phyloP scores from a whole-genome alignment of 2,113 vertebrate species.

The Cariama cristata region DNA sequence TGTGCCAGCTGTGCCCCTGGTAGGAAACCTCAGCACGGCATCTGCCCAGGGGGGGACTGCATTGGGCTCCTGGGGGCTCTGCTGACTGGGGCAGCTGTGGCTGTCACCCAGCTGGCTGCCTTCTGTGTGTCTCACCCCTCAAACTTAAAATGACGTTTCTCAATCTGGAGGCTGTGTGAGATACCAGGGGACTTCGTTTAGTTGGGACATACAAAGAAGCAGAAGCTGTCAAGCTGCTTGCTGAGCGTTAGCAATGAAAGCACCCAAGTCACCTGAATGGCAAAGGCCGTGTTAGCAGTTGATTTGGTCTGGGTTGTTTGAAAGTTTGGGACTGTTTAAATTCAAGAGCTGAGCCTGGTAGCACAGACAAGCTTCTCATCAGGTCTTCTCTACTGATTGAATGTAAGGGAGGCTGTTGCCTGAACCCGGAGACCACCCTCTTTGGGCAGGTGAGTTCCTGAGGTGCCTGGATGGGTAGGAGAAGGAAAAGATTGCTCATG shows the following conservation, averaged over 20 bases:
- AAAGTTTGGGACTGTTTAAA: not conserved
- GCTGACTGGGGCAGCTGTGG: not conserved
- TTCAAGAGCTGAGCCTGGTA: not conserved
- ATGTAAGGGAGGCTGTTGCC: not conserved
- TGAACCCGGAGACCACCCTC: not conserved
- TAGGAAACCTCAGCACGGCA: not conserved
- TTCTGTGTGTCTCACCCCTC: not conserved
- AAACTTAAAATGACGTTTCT: not conserved
- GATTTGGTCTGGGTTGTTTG: not conserved
- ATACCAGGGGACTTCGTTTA: not conserved
- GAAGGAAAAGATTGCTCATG: not conserved
- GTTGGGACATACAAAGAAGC: not conserved
- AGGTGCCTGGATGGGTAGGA: not conserved
- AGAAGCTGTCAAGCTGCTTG: not conserved
- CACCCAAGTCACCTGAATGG: not conserved
- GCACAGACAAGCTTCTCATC: not conserved
- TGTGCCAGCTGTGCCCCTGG: not conserved
- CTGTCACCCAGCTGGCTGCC: not conserved
- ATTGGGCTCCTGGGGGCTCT: fast-evolving
- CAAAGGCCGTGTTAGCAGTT: not conserved
- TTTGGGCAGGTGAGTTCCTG: not conserved
- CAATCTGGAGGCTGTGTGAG: not conserved
- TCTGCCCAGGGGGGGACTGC: fast-evolving
- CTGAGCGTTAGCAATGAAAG: not conserved
- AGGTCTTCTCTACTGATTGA: not conserved